These are phyloP conservation scores for Lamellibrachia luymesi DNA, from an alignment of 1,140 invertebrate genomes.

Conservation along the genomic window DNA sequence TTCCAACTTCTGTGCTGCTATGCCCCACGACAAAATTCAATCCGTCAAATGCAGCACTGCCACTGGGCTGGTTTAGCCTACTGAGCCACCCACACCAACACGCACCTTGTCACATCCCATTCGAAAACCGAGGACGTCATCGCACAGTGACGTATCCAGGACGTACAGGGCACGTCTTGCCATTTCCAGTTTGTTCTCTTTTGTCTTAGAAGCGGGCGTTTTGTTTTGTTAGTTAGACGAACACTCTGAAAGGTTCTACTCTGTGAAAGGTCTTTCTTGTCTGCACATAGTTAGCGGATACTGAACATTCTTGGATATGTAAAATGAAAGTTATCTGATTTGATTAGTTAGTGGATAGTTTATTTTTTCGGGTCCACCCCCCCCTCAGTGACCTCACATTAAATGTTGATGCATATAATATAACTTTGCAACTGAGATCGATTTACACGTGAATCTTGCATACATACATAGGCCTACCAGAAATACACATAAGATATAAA, in stretches of 20 bases:
- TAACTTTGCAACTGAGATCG: neutral
- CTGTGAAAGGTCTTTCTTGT: neutral
- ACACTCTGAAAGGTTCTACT: neutral
- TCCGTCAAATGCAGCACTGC: too few species aligned
- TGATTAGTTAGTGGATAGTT: neutral
- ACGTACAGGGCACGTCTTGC: neutral
- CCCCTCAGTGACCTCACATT: neutral
- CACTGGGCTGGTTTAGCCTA: too few species aligned
- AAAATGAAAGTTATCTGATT: too few species aligned
- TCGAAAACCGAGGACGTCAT: neutral
- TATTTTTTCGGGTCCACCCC: neutral
- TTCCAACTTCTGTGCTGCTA: too few species aligned
- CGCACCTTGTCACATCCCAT: neutral
- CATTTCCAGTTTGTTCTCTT: neutral
- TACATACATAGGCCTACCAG: too few species aligned
- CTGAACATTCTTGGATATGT: too few species aligned
- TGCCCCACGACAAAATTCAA: too few species aligned
- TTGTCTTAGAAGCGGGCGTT: neutral
- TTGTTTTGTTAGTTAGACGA: neutral
- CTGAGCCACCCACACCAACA: too few species aligned
- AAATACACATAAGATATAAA: too few species aligned
- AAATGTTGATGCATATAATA: neutral
- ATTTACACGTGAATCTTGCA: too few species aligned
- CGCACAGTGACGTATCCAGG: neutral
- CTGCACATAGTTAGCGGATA: neutral